Conservation (phyloP, 2,888 invertebrate genomes). For the Mythimna albipuncta region DNA sequence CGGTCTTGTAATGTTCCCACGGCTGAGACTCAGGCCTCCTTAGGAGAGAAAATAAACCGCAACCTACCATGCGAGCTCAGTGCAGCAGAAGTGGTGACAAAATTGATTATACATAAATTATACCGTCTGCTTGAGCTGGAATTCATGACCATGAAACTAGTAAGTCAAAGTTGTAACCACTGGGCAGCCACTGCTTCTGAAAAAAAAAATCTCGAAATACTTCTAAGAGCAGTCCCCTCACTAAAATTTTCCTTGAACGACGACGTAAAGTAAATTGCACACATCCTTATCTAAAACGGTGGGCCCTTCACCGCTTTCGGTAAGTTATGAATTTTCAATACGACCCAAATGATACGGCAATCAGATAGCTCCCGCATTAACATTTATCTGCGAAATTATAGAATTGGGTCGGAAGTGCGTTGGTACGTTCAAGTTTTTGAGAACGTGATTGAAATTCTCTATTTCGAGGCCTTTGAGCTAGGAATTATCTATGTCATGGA, state of each 20-base stretch:
- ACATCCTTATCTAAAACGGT: slow-evolving; percentile 76
- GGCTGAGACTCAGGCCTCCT: too few species aligned
- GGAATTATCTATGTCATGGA: background rate
- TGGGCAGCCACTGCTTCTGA: too few species aligned
- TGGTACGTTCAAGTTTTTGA: slow-evolving; percentile 40
- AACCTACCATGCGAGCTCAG: too few species aligned
- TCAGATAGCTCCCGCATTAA: slow-evolving; percentile 71
- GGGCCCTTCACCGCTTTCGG: slow-evolving; percentile 68
- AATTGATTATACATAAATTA: too few species aligned
- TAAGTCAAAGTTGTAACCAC: too few species aligned
- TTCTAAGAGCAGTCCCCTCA: slow-evolving; percentile 45
- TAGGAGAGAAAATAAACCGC: too few species aligned
- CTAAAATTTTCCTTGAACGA: slow-evolving; percentile 59
- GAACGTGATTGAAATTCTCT: slow-evolving; percentile 44
- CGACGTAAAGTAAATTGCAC: slow-evolving; percentile 80
- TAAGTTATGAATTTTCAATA: slow-evolving; percentile 82
- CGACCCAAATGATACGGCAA: slow-evolving; percentile 69
- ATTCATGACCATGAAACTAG: too few species aligned
- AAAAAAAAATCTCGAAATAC: slow-evolving; percentile 17
- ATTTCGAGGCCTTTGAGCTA: slow-evolving; percentile 2
- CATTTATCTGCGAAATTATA: slow-evolving; percentile 68
- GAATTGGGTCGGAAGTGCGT: slow-evolving; percentile 45
- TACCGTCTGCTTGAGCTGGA: too few species aligned
- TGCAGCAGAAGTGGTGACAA: too few species aligned
- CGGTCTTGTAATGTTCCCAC: too few species aligned